Evolutionary conservation across 2,113 vertebrate genomes (phyloP).

Genomic region (Myxocyprinus asiaticus): DNA sequence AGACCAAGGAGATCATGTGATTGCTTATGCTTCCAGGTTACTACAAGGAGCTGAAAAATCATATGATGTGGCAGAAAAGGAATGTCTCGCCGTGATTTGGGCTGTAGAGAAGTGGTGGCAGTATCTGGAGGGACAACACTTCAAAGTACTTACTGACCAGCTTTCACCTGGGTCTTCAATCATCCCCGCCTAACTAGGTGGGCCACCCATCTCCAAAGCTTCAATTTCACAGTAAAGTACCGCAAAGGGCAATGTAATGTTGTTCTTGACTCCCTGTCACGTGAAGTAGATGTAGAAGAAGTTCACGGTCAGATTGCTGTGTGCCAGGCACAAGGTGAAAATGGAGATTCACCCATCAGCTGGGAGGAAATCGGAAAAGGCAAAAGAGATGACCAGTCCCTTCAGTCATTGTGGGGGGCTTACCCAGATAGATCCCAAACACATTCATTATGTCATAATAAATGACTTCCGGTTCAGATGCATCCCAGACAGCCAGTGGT

Average conservation of each 20-base stretch:
- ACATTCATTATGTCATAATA: neutral
- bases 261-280: neutral
- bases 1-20: too few species aligned
- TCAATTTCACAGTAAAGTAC: neutral
- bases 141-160: too few species aligned
- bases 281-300: neutral
- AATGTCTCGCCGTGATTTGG: too few species aligned
- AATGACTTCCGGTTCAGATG: neutral
- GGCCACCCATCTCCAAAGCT: neutral
- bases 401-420: neutral
- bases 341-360: neutral
- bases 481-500: neutral
- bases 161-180: too few species aligned
- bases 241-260: neutral
- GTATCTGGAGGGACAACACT: too few species aligned
- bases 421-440: neutral
- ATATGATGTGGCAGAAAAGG: too few species aligned
- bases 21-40: too few species aligned
- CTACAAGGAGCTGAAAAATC: too few species aligned
- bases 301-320: neutral
- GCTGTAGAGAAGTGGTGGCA: too few species aligned
- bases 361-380: neutral
- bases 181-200: neutral
- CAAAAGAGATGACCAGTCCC: neutral
- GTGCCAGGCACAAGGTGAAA: neutral